phyloP scores from a whole-genome alignment of 2,888 invertebrate genomes.

The Lomographa bimaculata region DNA sequence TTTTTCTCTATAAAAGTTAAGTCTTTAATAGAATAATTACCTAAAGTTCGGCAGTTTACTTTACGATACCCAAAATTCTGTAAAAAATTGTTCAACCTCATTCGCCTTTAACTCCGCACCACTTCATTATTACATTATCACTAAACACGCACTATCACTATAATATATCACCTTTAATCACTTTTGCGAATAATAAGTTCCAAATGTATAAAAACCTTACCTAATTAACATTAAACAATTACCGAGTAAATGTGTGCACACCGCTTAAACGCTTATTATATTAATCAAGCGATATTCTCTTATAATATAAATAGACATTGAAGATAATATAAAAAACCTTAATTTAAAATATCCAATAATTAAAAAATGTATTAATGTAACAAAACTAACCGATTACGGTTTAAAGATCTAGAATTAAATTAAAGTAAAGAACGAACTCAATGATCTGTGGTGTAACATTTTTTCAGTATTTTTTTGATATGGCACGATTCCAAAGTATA shows the following conservation, averaged over 20 bases:
- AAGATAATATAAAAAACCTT: slow-evolving; percentile 73
- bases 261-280: slow-evolving; percentile 69
- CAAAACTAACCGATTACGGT: slow-evolving; percentile 36
- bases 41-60: slow-evolving; percentile 55
- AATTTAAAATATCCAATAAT: slow-evolving; percentile 62
- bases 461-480: slow-evolving; percentile 54
- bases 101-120: slow-evolving; percentile 74
- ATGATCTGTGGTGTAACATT: slow-evolving; percentile 55
- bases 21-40: slow-evolving; percentile 78
- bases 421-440: slow-evolving; percentile 38
- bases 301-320: slow-evolving; percentile 78
- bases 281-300: slow-evolving; percentile 67
- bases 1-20: slow-evolving; percentile 73
- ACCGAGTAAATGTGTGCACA: slow-evolving; percentile 71
- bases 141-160: slow-evolving; percentile 72
- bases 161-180: slow-evolving; percentile 80
- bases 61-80: slow-evolving; percentile 38
- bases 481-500: slow-evolving; percentile 63
- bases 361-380: slow-evolving; percentile 50
- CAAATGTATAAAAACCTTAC: slow-evolving; percentile 80
- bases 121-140: slow-evolving; percentile 52
- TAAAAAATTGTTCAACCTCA: slow-evolving; percentile 36
- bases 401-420: slow-evolving; percentile 16
- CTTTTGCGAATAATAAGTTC: slow-evolving; percentile 77
- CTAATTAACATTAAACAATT: slow-evolving; percentile 71